Conservation (phyloP, 2,797 vertebrate genomes). For the Gila robusta region DNA sequence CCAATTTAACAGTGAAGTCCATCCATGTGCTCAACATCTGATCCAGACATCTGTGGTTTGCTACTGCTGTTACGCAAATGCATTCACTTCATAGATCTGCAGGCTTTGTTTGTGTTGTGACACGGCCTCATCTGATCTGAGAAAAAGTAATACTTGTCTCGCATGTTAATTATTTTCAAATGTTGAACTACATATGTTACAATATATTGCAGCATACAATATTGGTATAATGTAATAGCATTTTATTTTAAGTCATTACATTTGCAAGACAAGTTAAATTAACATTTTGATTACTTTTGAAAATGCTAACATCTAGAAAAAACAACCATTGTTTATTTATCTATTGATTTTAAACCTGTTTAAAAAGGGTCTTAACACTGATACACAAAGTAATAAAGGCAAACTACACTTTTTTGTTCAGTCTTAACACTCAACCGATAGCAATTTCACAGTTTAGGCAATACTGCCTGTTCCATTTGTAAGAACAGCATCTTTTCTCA, state of each 20-base stretch:
- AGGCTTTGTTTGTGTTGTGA: not conserved
- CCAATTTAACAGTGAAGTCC: not conserved
- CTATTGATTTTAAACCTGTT: not conserved
- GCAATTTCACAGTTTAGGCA: not conserved
- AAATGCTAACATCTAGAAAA: not conserved
- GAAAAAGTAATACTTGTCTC: not conserved
- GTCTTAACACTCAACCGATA: not conserved
- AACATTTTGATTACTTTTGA: not conserved
- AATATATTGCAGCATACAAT: no score
- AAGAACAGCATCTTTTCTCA: constrained; percentile 14
- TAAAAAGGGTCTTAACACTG: not conserved
- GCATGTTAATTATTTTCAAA: not conserved
- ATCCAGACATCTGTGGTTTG: not conserved
- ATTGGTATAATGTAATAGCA: no score
- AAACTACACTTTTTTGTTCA: not conserved
- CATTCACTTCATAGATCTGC: not conserved
- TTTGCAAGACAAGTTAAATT: not conserved
- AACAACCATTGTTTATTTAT: not conserved
- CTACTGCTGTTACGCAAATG: not conserved
- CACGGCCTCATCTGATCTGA: not conserved
- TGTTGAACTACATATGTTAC: not conserved
- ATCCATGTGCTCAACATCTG: constrained; percentile 24
- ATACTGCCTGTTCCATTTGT: not conserved
- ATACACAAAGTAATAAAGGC: not conserved
- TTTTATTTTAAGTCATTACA: not conserved